A percentile compares a stretch with the other conserved stretches of the same genome.
Evolutionary conservation across 2,113 vertebrate genomes (phyloP).

Genomic region (Halichoeres trimaculatus): DNA sequence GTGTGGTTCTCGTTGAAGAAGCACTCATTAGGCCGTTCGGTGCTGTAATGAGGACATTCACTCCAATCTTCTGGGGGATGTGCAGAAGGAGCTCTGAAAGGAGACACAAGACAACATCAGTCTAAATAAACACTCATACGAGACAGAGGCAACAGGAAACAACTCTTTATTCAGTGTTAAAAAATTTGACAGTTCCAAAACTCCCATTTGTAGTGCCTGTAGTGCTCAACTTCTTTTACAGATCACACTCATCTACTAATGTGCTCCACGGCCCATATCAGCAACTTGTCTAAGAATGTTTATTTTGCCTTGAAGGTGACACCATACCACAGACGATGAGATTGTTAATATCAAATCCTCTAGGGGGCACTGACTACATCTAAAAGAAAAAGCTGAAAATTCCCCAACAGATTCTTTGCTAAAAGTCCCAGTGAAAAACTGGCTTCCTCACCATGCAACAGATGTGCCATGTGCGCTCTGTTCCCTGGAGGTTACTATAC

Average conservation of each 20-base stretch:
- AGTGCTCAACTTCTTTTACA: too few species aligned
- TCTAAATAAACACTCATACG: background rate
- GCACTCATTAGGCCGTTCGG: slow-evolving; percentile 87
- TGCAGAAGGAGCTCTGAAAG: slow-evolving; percentile 5
- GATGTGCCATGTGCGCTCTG: too few species aligned
- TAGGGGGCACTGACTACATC: background rate
- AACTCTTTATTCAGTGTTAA: background rate
- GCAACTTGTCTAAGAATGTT: too few species aligned
- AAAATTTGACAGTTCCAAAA: background rate
- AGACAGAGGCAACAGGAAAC: slow-evolving; percentile 3
- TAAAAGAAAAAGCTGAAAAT: background rate
- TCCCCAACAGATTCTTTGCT: too few species aligned
- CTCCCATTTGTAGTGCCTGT: too few species aligned
- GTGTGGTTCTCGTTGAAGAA: slow-evolving; percentile 92
- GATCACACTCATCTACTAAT: too few species aligned
- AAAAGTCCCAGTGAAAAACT: too few species aligned
- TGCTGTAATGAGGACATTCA: slow-evolving; percentile 93
- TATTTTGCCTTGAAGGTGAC: background rate
- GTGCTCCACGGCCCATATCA: background rate
- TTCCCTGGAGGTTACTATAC: too few species aligned
- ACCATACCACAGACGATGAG: too few species aligned
- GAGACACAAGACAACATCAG: background rate
- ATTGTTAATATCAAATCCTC: background rate
- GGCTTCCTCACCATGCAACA: too few species aligned
- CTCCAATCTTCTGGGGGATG: slow-evolving; percentile 82